phyloP scores from a whole-genome alignment of 2,113 vertebrate genomes.

The Pampusana beccarii region DNA sequence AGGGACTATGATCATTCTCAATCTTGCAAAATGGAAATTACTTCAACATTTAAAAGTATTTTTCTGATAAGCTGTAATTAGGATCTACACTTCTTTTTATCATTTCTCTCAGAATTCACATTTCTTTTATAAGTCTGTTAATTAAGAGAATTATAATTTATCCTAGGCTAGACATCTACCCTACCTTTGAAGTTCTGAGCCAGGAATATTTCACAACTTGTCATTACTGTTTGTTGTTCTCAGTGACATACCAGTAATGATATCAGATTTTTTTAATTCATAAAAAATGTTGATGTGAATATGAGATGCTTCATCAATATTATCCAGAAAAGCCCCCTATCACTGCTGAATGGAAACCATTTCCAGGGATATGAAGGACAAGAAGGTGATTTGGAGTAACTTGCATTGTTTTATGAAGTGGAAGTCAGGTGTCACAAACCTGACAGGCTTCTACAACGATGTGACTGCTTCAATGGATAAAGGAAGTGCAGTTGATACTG shows the following conservation, averaged over 20 bases:
- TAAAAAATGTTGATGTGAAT: neutral
- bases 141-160: neutral
- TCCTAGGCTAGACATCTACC: neutral
- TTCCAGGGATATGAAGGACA: neutral
- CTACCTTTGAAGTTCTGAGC: neutral
- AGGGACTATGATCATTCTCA: neutral
- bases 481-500: rapidly evolving
- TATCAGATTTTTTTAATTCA: neutral
- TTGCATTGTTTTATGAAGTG: neutral
- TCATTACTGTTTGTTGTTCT: neutral
- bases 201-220: neutral
- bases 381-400: neutral
- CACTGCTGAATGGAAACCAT: neutral
- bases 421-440: neutral
- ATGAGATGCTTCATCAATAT: neutral
- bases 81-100: neutral
- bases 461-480: neutral
- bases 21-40: neutral
- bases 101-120: neutral
- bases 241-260: neutral
- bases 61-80: neutral
- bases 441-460: neutral
- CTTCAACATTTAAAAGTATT: neutral
- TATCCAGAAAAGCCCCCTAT: neutral
- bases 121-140: neutral